phyloP scores from a whole-genome alignment of 2,113 vertebrate genomes.

The Phrynocephalus versicolor region DNA sequence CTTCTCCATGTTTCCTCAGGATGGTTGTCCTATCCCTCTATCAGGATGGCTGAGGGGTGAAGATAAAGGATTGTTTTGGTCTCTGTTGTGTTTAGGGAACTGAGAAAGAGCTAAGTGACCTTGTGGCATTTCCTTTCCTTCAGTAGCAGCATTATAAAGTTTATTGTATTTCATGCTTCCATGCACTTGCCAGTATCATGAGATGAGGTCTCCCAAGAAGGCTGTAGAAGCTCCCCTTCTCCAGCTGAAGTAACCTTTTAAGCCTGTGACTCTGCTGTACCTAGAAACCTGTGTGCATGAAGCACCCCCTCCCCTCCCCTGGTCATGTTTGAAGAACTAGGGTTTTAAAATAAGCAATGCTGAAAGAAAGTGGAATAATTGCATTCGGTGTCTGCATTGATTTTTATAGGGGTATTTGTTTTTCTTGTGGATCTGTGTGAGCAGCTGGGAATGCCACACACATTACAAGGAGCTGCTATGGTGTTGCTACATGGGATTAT shows the following conservation, averaged over 20 bases:
- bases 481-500: constrained; percentile 65
- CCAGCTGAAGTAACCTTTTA: neutral
- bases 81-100: constrained; percentile 27
- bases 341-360: constrained; percentile 33
- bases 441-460: constrained; percentile 63
- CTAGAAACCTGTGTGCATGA: neutral
- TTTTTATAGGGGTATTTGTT: constrained; percentile 64
- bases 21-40: constrained; percentile 16
- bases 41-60: neutral
- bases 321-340: constrained; percentile 64
- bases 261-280: neutral
- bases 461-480: constrained; percentile 63
- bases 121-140: constrained; percentile 7
- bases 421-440: constrained; percentile 61
- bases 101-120: constrained; percentile 50
- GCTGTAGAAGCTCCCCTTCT: constrained; percentile 21
- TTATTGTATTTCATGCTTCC: constrained; percentile 58
- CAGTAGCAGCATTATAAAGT: constrained; percentile 42
- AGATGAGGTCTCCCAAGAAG: constrained; percentile 47
- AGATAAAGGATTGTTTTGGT: neutral
- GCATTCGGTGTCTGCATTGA: constrained; percentile 56
- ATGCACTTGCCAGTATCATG: constrained; percentile 50
- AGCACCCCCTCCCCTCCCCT: neutral
- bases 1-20: constrained; percentile 53
- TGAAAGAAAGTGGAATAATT: constrained; percentile 43